Conservation (phyloP, 2,797 vertebrate genomes). For the Chaenodraco wilsoni region DNA sequence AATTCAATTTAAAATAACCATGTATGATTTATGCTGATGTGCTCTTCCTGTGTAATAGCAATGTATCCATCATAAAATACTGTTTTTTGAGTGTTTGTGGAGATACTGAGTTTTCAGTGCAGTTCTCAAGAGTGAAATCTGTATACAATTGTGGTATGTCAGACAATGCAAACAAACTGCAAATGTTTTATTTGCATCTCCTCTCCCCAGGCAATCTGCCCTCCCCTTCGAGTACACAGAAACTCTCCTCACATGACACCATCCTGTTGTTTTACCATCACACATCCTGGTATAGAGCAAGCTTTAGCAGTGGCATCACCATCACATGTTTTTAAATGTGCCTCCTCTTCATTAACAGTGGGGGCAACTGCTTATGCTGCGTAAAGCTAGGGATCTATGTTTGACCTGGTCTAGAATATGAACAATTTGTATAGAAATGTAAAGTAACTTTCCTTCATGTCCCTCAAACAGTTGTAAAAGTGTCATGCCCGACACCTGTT, state of each 20-base stretch:
- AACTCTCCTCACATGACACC: constrained; percentile 73
- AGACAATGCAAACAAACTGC: constrained; percentile 76
- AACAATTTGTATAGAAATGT: background rate
- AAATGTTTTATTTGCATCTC: constrained; percentile 83
- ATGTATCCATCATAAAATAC: constrained; percentile 49
- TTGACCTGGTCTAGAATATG: background rate
- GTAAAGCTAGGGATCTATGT: background rate
- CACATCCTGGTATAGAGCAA: constrained; percentile 71
- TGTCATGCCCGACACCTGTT: constrained; percentile 21
- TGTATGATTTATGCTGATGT: background rate
- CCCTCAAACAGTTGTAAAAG: constrained; percentile 11
- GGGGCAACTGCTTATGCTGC: background rate
- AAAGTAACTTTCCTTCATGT: background rate
- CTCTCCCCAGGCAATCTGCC: constrained; percentile 39
- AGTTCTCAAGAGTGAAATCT: constrained; percentile 38
- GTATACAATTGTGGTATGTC: constrained; percentile 56
- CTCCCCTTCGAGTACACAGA: constrained; percentile 53
- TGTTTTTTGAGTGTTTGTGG: constrained; percentile 14
- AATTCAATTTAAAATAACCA: background rate
- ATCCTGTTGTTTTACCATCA: constrained; percentile 66
- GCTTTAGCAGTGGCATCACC: background rate
- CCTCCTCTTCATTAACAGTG: constrained; percentile 29
- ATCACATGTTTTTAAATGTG: constrained; percentile 4
- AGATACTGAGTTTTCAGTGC: constrained; percentile 6
- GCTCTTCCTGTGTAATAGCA: background rate